Percentiles rank a stretch among this genome's conserved stretches.
Evolutionary conservation across 2,797 vertebrate genomes (phyloP).

Genomic region (Gallirallus australis): DNA sequence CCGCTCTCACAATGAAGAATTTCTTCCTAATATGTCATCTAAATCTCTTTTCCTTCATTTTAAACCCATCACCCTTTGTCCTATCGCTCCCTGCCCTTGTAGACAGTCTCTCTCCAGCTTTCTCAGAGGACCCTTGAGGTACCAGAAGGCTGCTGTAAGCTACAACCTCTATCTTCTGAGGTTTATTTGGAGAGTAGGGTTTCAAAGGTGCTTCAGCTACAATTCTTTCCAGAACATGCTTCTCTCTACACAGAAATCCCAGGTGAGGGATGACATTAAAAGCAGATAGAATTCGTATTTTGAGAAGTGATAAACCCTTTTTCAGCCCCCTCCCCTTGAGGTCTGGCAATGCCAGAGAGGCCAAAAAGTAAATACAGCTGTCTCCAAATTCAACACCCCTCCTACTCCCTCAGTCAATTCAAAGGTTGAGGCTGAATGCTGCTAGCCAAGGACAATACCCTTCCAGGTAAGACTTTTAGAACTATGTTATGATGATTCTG

Average conservation of each 20-base stretch:
- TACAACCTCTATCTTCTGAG: not conserved
- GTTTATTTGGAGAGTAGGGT: not conserved
- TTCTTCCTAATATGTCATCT: no score
- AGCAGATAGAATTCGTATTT: not conserved
- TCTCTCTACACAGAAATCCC: not conserved
- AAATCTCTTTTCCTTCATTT: no score
- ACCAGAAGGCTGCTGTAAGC: not conserved
- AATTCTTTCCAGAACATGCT: not conserved
- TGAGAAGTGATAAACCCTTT: not conserved
- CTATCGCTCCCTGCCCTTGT: no score
- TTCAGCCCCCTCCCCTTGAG: not conserved
- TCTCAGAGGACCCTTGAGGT: no score
- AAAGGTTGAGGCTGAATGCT: not conserved
- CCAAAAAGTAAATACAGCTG: not conserved
- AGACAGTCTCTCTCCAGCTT: no score
- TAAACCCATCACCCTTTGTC: no score
- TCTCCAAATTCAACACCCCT: not conserved
- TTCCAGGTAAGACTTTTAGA: not conserved
- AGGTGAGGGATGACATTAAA: not conserved
- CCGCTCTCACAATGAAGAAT: no score
- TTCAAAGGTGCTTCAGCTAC: not conserved
- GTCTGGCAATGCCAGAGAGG: not conserved
- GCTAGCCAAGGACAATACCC: not conserved
- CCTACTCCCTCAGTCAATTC: not conserved
- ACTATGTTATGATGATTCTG: not conserved